phyloP scores from a whole-genome alignment of 2,797 vertebrate species.

The Acanthurus leucopareius region DNA sequence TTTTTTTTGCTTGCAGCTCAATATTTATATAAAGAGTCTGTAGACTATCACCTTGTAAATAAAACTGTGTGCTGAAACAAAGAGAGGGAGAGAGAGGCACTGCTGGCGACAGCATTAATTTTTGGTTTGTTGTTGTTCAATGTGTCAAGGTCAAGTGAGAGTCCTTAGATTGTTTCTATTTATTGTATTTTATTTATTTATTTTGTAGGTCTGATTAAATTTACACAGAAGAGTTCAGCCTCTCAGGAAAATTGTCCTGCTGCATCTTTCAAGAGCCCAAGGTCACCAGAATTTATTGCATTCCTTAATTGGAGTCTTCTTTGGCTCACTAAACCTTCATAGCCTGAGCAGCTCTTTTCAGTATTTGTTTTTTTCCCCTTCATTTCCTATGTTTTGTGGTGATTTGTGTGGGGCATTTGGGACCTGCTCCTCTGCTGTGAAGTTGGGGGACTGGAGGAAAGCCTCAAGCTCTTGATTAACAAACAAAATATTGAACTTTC shows the following conservation, averaged over 20 bases:
- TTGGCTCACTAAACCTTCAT: slow-evolving; percentile 36
- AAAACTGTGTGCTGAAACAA: slow-evolving; percentile 9
- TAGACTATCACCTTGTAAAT: slow-evolving; percentile 33
- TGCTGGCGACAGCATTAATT: slow-evolving; percentile 37
- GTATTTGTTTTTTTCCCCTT: not conserved
- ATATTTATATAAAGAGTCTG: slow-evolving; percentile 42
- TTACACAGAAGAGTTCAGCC: slow-evolving; percentile 22
- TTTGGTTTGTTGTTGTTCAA: slow-evolving; percentile 49
- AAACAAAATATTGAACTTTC: slow-evolving; percentile 61
- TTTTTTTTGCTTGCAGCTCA: slow-evolving; percentile 48
- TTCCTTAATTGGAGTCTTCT: slow-evolving; percentile 56
- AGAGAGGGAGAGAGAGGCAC: not conserved
- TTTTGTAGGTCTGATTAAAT: slow-evolving; percentile 26
- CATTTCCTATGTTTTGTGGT: slow-evolving; percentile 41
- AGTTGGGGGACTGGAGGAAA: slow-evolving; percentile 40
- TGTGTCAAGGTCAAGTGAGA: slow-evolving; percentile 54
- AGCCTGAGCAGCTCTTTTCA: slow-evolving; percentile 22
- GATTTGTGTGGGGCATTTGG: slow-evolving; percentile 18
- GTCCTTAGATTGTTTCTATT: slow-evolving; percentile 29
- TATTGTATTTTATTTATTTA: slow-evolving; percentile 13
- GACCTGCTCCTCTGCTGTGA: slow-evolving; percentile 50
- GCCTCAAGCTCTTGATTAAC: slow-evolving; percentile 65
- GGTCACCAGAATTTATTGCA: slow-evolving; percentile 60
- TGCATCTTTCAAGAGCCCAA: slow-evolving; percentile 41
- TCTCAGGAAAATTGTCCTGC: slow-evolving; percentile 37